Evolutionary conservation across 2,888 invertebrate species (phyloP), one percentile per base, ranked within the genome.

Genomic region (Dryocosmus kuriphilus): DNA sequence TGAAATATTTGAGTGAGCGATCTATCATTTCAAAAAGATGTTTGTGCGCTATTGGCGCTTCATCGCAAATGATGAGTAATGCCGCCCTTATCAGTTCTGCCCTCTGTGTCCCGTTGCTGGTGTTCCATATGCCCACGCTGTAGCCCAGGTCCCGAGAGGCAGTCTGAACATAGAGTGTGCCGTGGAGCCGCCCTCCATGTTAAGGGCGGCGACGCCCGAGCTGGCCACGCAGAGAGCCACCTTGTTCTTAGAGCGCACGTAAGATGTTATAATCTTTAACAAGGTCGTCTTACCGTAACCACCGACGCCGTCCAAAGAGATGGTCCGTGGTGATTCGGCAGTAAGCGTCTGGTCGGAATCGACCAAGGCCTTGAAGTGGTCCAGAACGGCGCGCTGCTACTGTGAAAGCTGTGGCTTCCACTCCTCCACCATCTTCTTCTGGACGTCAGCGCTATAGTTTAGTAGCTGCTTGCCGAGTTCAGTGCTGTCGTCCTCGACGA

Each of bases 131-230:
- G 80, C 90, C 85, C 19, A 67, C 83, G 80, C 87, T 85, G 6
- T 2, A 80, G 61, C 82, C 80, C 32, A 90, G 67, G 67, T 91
- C n/a, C n/a, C 86, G 35, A 92, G 80, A 61, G 89, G 90, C 78
- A 91, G 81, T 78, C 91, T 90, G 2, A 92, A 84, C 38, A 85
- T 82, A 16, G 89, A 89, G 86, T 92, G 91, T 16, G 90, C 90
- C 57, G 91, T 92, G 81, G 88, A 67, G 11, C 89, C 90, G 24
- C 85, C 85, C 61, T 87, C 85, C 22, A 93, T 80, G 41, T 92
- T 85, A 22, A 90, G 92, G 7, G 92, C 91, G 41, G 92, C 92
- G 80, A 92, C 92, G 14, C 92, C 92, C 8, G 92, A 92, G 55
- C 89, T 92, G 11, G 92, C 91, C 32, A 92, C 80, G 16, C 91